Conservation (phyloP, 2,113 vertebrate species). For the Ahaetulla prasina region DNA sequence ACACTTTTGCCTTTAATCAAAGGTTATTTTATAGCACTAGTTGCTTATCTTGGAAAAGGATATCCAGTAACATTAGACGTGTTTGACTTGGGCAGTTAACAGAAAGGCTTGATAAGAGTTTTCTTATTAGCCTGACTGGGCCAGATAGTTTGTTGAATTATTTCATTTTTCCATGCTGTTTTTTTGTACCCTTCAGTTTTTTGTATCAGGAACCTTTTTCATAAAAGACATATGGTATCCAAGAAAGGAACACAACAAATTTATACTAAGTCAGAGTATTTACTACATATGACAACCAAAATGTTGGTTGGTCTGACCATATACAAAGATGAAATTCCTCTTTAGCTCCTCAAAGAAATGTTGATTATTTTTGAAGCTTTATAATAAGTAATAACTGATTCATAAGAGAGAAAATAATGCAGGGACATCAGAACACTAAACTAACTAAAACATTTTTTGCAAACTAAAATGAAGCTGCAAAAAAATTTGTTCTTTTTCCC, state of each 20-base stretch:
- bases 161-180: not conserved
- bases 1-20: slow-evolving; percentile 37
- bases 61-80: not conserved
- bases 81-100: not conserved
- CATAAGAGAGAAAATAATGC: not conserved
- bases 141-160: not conserved
- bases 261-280: not conserved
- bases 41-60: not conserved
- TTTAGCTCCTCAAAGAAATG: not conserved
- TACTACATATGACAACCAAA: not conserved
- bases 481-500: not conserved
- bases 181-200: not conserved
- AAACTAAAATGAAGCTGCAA: not conserved
- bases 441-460: not conserved
- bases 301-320: not conserved
- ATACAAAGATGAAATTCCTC: not conserved
- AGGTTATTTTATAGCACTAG: slow-evolving; percentile 3
- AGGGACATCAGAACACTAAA: not conserved
- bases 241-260: not conserved
- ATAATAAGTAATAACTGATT: not conserved
- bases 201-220: not conserved
- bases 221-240: not conserved
- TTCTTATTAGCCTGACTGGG: not conserved
- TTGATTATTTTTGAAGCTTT: not conserved
- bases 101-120: not conserved